phyloP scores from a whole-genome alignment of 2,888 invertebrate species.

The Gymnosoma rotundatum region DNA sequence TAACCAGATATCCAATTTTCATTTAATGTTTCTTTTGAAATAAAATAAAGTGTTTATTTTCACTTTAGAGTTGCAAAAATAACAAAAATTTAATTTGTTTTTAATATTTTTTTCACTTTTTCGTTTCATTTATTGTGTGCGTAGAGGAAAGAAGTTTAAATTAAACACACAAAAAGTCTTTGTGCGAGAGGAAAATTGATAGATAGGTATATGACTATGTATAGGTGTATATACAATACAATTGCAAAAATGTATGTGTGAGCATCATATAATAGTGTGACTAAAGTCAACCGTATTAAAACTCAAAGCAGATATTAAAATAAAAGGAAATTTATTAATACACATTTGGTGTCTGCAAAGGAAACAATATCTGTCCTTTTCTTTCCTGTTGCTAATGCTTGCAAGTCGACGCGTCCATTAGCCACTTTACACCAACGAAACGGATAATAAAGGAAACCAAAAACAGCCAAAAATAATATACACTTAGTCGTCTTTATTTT shows the following conservation, averaged over 20 bases:
- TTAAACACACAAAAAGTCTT: conserved; percentile 17
- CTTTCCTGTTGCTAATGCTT: conserved; percentile 1
- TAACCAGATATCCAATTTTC: neutral
- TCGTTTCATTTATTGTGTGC: conserved; percentile 6
- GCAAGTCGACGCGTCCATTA: too few species aligned
- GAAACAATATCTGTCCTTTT: conserved; percentile 62
- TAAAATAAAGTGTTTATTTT: neutral
- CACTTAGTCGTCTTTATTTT: conserved; percentile 2
- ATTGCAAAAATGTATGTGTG: neutral
- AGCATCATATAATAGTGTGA: conserved; percentile 20
- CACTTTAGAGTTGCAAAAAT: neutral
- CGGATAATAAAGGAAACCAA: conserved; percentile 25
- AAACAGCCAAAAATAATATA: conserved; percentile 41
- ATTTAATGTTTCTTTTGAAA: neutral
- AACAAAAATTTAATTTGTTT: neutral
- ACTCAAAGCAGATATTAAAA: conserved; percentile 30
- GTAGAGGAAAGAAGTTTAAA: conserved; percentile 19
- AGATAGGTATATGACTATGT: neutral
- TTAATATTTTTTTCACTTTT: conserved; percentile 26
- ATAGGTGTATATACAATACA: neutral
- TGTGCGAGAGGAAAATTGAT: conserved; percentile 15
- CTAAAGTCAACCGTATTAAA: conserved; percentile 30
- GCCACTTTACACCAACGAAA: conserved; percentile 60
- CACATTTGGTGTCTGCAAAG: conserved; percentile 54
- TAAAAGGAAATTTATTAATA: conserved; percentile 45